A percentile compares a stretch with the other conserved stretches of the same genome.
phyloP scores from a whole-genome alignment of 2,888 invertebrate genomes.

The Eristalis intricaria region DNA sequence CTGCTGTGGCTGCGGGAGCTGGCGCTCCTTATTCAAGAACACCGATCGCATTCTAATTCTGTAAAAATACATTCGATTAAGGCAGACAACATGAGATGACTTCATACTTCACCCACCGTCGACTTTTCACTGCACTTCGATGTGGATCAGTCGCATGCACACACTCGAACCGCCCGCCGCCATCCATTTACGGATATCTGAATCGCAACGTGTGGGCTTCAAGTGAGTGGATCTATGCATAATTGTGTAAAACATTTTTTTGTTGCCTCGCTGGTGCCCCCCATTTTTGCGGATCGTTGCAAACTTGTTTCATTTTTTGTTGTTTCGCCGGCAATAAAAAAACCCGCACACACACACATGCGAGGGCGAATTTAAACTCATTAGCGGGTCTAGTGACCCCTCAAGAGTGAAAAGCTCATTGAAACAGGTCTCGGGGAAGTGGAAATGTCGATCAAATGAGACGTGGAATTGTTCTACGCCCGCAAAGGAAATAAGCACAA shows the following conservation, averaged over 20 bases:
- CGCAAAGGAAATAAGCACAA: neutral
- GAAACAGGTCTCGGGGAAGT: neutral
- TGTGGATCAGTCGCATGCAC: neutral
- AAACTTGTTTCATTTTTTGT: neutral
- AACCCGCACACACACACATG: neutral
- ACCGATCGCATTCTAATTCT: neutral
- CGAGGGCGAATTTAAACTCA: neutral
- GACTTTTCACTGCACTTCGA: neutral
- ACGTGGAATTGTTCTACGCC: neutral
- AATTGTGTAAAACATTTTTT: neutral
- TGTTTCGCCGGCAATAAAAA: neutral
- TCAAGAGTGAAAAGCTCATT: neutral
- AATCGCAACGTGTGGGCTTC: neutral
- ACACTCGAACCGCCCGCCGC: neutral
- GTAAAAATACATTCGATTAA: neutral
- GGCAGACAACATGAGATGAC: neutral
- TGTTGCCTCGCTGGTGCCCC: neutral
- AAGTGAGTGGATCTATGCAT: neutral
- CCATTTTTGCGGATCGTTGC: neutral
- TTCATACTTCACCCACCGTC: neutral
- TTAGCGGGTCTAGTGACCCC: neutral
- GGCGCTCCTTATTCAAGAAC: slow-evolving; percentile 19
- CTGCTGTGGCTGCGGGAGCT: slow-evolving; percentile 14
- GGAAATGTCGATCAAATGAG: neutral
- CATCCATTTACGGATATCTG: neutral